Evolutionary conservation across 2,113 vertebrate genomes (phyloP), one percentile per base, ranked within the genome.

Genomic region (Stegostoma tigrinum): DNA sequence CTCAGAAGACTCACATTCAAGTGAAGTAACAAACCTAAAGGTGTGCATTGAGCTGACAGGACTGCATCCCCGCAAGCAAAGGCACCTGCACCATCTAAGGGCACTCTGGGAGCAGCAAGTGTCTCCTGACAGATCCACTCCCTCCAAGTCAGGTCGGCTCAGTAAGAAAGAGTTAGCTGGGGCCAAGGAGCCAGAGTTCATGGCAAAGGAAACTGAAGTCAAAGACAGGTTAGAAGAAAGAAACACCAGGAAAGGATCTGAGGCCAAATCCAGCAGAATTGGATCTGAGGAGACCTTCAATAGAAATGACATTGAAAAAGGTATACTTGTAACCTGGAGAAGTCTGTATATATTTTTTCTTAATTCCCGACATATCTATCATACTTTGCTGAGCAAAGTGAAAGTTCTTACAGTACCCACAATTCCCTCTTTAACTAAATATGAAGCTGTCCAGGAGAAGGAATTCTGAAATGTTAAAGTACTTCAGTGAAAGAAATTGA

Each of bases 41-140:
- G 99, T 99, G 97, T 99, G 99, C 97, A 99, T 99, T 96, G 99
- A 99, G 98, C 98, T 99, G 97, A 99, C 98, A 97, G 99, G 99
- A 96, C 98, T 99, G 97, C 98, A 99, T 96, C 99, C 99, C 96
- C 98, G 99, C 98, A 99, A 99, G 96, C 98, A 99, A 97, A 96
- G 97, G 96, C 97, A 98, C 98, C 96, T 98, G 98, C 96, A 98
- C 97, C 98, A 98, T 97, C 97, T 98, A 97, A 98, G 98, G 97
- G 98, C 99, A 97, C 98, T 98, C 87, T 98, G 98, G 98, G 98
- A 98, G 97, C 98, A 98, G 97, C 98, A 98, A 97, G 98, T 98
- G 95, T 97, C 97, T 72, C 96, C 97, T 96, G 97, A 97, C 97
- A 98, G 96, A 97, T 97, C 96, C 97, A 97, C 96, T 97, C 97